Evolutionary conservation across 2,888 invertebrate species (phyloP).

Genomic region (Euplagia quadripunctaria): DNA sequence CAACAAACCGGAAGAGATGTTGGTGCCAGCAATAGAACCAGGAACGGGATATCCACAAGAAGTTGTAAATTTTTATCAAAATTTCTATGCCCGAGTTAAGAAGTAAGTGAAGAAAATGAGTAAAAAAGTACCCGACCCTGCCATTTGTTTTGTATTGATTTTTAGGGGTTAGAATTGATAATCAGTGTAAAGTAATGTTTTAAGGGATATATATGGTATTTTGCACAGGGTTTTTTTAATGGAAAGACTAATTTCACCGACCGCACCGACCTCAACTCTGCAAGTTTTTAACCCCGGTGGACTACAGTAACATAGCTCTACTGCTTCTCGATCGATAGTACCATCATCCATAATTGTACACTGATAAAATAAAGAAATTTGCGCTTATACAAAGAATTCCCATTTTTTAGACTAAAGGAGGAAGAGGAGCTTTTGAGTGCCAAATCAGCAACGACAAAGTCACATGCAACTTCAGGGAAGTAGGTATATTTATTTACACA

Average conservation of each 20-base stretch:
- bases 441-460: slow-evolving; percentile 53
- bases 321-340: background rate
- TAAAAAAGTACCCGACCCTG: background rate
- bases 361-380: too few relatives aligned
- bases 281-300: too few relatives aligned
- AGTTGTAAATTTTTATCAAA: slow-evolving; percentile 67
- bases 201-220: too few relatives aligned
- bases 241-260: too few relatives aligned
- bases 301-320: background rate
- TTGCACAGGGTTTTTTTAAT: too few relatives aligned
- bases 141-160: background rate
- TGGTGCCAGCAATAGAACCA: slow-evolving; percentile 73
- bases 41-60: slow-evolving; percentile 70
- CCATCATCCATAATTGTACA: too few relatives aligned
- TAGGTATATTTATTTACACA: slow-evolving; percentile 39
- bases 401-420: slow-evolving; percentile 61
- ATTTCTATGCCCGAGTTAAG: slow-evolving; percentile 66
- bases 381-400: background rate
- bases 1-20: slow-evolving; percentile 78
- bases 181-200: too few relatives aligned
- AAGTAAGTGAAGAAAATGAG: slow-evolving; percentile 58
- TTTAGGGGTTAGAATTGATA: too few relatives aligned
- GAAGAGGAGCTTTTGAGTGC: slow-evolving; percentile 60
- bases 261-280: too few relatives aligned
- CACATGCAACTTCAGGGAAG: slow-evolving; percentile 53